phyloP scores from a whole-genome alignment of 2,888 invertebrate genomes.

The Lottia gigantea region DNA sequence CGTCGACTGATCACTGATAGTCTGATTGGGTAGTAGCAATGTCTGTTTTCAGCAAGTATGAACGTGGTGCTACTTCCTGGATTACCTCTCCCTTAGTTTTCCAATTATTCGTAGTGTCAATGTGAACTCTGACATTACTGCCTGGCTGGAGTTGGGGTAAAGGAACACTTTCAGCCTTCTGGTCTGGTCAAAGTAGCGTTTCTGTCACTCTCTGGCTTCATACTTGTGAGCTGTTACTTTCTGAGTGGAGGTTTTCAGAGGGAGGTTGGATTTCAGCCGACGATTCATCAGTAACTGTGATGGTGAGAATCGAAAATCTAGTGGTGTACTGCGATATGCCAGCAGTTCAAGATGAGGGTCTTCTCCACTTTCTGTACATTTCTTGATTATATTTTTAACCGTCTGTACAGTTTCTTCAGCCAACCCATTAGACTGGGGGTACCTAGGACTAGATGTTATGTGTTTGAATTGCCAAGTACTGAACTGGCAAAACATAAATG shows the following conservation, averaged over 20 bases:
- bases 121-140: conserved; percentile 21
- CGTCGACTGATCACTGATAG: background rate
- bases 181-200: conserved; percentile 27
- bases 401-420: conserved; percentile 27
- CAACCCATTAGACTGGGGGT: conserved; percentile 27
- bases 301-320: conserved; percentile 25
- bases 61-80: conserved; percentile 12
- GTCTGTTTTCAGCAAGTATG: too few species aligned
- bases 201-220: conserved; percentile 28
- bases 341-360: conserved; percentile 22
- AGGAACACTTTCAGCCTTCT: conserved; percentile 23
- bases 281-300: conserved; percentile 27
- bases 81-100: conserved; percentile 26
- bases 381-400: conserved; percentile 29
- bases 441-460: conserved; percentile 22
- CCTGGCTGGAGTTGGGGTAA: conserved; percentile 23
- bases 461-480: conserved; percentile 20
- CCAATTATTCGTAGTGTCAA: conserved; percentile 15
- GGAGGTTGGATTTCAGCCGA: conserved; percentile 17
- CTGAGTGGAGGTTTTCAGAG: background rate
- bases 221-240: conserved; percentile 17
- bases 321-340: conserved; percentile 27
- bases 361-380: conserved; percentile 13
- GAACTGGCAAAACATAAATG: conserved; percentile 11
- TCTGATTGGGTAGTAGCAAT: too few species aligned